Conservation (phyloP, 1,140 invertebrate species). For the Hypothenemus hampei region DNA sequence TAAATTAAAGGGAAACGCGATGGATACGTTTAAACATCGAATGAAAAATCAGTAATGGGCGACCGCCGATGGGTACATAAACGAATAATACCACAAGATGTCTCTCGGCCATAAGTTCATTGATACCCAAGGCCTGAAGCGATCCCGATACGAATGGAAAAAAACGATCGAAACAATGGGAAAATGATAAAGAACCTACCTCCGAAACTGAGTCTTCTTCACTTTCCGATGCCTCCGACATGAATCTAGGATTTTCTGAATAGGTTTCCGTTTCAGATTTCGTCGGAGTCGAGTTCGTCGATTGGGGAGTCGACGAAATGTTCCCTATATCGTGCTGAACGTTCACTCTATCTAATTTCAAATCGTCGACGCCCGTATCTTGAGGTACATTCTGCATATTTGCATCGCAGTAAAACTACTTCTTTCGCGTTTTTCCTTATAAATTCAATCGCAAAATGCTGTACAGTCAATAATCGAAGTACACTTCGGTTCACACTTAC, state of each 20-base stretch:
- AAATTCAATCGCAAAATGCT: conserved; percentile 35
- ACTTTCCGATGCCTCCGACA: conserved; percentile 85
- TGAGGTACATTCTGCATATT: conserved; percentile 87
- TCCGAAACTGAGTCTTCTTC: conserved; percentile 90
- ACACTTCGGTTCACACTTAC: conserved; percentile 42
- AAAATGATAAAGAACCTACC: conserved; percentile 52
- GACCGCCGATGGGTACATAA: conserved; percentile 33
- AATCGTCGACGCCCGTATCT: conserved; percentile 65
- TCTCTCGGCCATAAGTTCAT: conserved; percentile 45
- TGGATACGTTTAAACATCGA: too few relatives aligned
- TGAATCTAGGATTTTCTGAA: conserved; percentile 74
- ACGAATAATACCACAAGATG: conserved; percentile 45
- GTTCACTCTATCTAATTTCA: conserved; percentile 67
- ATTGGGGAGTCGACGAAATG: conserved; percentile 56
- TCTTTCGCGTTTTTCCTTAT: conserved; percentile 33
- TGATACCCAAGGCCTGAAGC: conserved; percentile 42
- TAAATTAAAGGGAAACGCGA: conserved; percentile 8
- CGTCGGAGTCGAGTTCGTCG: conserved; percentile 60
- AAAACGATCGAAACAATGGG: background rate
- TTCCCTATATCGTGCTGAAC: conserved; percentile 54
- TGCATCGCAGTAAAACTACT: conserved; percentile 53
- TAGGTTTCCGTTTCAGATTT: conserved; percentile 75
- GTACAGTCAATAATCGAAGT: conserved; percentile 38
- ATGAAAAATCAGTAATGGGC: conserved; percentile 22
- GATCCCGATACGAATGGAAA: background rate